Base-by-base conservation (phyloP, 2,113 vertebrate genomes). In the Stigmatopora nigra region DNA sequence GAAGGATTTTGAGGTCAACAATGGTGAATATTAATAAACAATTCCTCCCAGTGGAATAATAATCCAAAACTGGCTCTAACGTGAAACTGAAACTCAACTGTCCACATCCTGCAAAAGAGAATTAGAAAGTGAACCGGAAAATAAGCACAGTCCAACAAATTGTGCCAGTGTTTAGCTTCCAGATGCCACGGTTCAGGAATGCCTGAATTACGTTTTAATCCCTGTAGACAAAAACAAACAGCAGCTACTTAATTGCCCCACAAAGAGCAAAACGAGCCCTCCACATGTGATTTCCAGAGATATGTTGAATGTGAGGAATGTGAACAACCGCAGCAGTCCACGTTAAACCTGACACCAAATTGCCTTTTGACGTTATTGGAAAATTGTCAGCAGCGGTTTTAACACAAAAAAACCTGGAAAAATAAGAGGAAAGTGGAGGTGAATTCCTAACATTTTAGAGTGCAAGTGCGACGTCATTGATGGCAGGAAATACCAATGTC, bases 401-500 rank as follows among this genome's bases (percentile, higher is more conserved):
- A 45, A 45, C 8, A 60, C 7, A 20, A 44, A 60, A n/a, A n/a
- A n/a, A n/a, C n/a, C n/a, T n/a, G n/a, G n/a, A n/a, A n/a, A 61
- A 20, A 9, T 65, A 49, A 22, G 45, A 61, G 59, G 13, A 45
- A 7, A n/a, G 59, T 45, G 41, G 41, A 35, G 46, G 61, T 22
- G 44, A 73, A 77, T 73, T 44, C 79, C 46, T 70, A 53, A 67
- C 52, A 69, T 75, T 83, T 80, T 49, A 73, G 9, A 0, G 62
- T 31, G 13, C 15, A 45, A 17, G 38, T 56, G 73, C 41, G 41
- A 76, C 63, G 59, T 79, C 82, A 74, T 60, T 10, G 19, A 35
- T 48, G 68, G 59, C 73, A 82, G 81, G 84, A 87, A 86, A 88
- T 82, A 55, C 78, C 82, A 81, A 68, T 65, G 20, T 71, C 49